These are phyloP conservation scores for Dichetophora obliterata DNA, from an alignment of 2,888 invertebrate species.

Conservation along the genomic window DNA sequence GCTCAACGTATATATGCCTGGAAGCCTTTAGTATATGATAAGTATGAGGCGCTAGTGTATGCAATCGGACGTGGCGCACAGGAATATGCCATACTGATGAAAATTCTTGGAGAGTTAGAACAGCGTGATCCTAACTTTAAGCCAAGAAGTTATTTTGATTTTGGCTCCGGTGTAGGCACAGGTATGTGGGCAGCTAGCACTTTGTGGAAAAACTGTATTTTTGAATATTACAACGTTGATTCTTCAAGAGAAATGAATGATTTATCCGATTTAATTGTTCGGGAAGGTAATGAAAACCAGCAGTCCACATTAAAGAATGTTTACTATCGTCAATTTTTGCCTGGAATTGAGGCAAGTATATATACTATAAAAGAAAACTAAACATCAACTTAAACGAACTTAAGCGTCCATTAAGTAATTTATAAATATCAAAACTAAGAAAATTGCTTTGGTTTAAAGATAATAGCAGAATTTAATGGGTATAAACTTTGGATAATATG, in stretches of 20 bases:
- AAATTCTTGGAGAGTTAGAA: constrained; percentile 82
- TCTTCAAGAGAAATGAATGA: constrained; percentile 86
- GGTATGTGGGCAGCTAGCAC: constrained; percentile 86
- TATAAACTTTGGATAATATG: too few relatives aligned
- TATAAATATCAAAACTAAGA: too few relatives aligned
- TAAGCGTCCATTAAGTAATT: too few relatives aligned
- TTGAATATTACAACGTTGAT: constrained; percentile 90
- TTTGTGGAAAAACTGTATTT: constrained; percentile 79
- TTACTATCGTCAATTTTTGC: constrained; percentile 86
- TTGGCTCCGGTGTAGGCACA: constrained; percentile 92
- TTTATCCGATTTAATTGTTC: constrained; percentile 79
- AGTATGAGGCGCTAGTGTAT: constrained; percentile 78
- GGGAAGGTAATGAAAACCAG: constrained; percentile 76
- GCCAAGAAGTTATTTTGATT: constrained; percentile 87
- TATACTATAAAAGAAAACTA: neutral
- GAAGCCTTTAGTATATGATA: constrained; percentile 80
- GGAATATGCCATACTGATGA: constrained; percentile 81
- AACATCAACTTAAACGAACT: too few relatives aligned
- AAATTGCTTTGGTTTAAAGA: too few relatives aligned
- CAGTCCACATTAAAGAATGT: constrained; percentile 74
- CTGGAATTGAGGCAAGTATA: constrained; percentile 70
- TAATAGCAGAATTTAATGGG: too few relatives aligned
- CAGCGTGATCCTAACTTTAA: constrained; percentile 76
- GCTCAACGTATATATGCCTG: constrained; percentile 79
- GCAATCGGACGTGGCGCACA: constrained; percentile 78